These are phyloP conservation scores for Pomatostomus ruficeps DNA, from an alignment of 2,113 vertebrate genomes.

Conservation along the genomic window DNA sequence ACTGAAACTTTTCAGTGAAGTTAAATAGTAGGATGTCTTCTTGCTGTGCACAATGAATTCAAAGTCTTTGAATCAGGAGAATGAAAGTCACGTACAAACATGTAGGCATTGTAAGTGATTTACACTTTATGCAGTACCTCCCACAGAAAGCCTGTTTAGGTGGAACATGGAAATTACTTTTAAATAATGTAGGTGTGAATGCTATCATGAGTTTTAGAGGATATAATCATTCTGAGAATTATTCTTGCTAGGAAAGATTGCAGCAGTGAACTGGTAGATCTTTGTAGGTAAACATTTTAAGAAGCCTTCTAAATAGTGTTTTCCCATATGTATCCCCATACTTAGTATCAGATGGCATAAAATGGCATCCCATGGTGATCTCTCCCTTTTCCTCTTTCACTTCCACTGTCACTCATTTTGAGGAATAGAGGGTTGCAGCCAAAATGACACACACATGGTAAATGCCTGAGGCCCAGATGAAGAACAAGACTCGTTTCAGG, in stretches of 20 bases:
- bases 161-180: neutral
- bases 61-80: neutral
- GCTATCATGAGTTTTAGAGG: neutral
- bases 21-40: neutral
- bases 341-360: neutral
- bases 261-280: neutral
- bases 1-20: neutral
- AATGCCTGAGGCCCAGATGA: neutral
- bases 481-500: neutral
- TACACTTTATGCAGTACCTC: neutral
- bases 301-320: neutral
- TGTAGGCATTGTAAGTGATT: fast-evolving
- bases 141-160: neutral
- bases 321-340: neutral
- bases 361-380: neutral
- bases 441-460: neutral
- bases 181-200: neutral
- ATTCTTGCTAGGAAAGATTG: neutral
- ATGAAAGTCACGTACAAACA: neutral
- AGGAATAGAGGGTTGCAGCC: neutral
- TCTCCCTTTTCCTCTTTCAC: neutral
- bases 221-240: neutral
- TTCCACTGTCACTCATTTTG: neutral
- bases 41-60: neutral
- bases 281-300: conserved; percentile 9